Conservation (phyloP, 2,113 vertebrate species). For the Aldabrachelys gigantea region DNA sequence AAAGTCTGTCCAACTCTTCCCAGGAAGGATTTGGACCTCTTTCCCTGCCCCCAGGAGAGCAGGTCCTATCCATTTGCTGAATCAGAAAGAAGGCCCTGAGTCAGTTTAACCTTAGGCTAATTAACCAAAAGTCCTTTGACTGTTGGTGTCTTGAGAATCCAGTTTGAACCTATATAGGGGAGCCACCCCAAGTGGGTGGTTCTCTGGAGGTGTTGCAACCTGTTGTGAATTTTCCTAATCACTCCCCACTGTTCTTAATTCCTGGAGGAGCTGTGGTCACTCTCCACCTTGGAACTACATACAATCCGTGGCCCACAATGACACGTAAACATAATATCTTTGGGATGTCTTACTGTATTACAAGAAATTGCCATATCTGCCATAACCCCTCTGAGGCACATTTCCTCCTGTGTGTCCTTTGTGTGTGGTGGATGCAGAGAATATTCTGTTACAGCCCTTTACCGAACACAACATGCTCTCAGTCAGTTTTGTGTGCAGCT, state of each 20-base stretch:
- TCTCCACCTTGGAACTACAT: too few species aligned
- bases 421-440: background rate
- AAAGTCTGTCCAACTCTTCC: background rate
- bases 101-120: background rate
- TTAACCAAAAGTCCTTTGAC: background rate
- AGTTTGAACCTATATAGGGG: background rate
- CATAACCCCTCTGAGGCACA: too few species aligned
- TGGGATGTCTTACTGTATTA: too few species aligned
- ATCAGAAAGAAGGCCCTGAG: background rate
- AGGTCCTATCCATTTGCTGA: background rate
- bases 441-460: background rate
- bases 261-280: too few species aligned
- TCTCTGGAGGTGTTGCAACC: background rate
- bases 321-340: too few species aligned
- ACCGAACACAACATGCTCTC: background rate
- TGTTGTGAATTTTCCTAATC: background rate
- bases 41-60: background rate
- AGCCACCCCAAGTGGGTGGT: background rate
- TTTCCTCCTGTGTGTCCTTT: too few species aligned
- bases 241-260: background rate
- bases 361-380: too few species aligned
- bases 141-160: background rate
- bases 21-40: background rate
- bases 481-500: background rate
- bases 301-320: too few species aligned